A percentile compares a stretch with the other conserved stretches of the same genome.
Conservation (phyloP, 2,797 vertebrate genomes). For the Cygnus olor region DNA sequence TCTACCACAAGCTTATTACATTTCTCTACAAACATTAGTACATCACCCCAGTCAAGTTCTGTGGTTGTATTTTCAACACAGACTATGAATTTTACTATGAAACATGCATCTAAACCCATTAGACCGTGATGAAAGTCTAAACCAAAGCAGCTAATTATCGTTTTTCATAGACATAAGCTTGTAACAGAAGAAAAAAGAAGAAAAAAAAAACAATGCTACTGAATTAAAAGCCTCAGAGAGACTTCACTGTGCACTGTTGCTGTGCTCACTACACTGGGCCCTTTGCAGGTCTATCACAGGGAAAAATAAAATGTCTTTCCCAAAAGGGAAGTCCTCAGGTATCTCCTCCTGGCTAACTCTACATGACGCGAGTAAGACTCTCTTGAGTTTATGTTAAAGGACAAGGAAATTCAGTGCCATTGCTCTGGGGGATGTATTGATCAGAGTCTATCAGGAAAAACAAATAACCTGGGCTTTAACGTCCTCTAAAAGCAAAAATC, state of each 20-base stretch:
- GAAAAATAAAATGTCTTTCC: neutral
- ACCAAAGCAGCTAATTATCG: neutral
- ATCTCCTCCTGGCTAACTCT: neutral
- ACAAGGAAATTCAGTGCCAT: neutral
- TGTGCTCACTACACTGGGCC: neutral
- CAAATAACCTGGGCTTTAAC: neutral
- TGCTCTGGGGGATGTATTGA: neutral
- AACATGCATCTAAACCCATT: neutral
- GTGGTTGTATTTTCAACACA: constrained; percentile 12
- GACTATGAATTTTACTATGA: constrained; percentile 38
- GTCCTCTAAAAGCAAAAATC: neutral
- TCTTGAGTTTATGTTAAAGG: neutral
- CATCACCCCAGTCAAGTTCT: neutral
- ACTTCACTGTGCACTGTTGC: accelerated
- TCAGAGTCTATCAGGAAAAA: neutral
- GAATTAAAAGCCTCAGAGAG: neutral
- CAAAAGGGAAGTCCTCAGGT: neutral
- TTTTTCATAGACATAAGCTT: neutral
- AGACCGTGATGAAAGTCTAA: neutral
- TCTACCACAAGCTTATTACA: neutral
- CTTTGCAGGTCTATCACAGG: neutral
- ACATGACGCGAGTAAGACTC: accelerated
- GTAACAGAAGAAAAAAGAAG: neutral
- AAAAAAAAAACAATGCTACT: neutral
- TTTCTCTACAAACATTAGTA: neutral